Conservation (phyloP, 2,797 vertebrate genomes). For the Crotalus adamanteus region DNA sequence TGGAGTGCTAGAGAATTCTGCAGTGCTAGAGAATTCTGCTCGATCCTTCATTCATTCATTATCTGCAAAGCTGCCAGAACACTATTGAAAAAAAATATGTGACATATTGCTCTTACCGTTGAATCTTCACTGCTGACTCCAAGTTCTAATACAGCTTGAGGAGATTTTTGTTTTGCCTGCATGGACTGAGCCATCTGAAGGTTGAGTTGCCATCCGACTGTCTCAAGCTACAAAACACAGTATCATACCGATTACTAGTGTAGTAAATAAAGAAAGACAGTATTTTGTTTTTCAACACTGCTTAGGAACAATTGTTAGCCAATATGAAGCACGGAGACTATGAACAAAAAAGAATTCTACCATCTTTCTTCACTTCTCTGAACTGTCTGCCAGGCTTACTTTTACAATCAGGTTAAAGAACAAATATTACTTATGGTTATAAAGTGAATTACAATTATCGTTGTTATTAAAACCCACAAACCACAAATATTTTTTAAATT, state of each 20-base stretch:
- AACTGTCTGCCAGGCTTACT: conserved; percentile 12
- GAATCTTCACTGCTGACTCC: conserved; percentile 83
- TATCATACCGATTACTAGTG: conserved; percentile 25
- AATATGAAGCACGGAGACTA: neutral
- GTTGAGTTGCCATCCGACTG: conserved; percentile 91
- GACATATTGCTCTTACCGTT: conserved; percentile 73
- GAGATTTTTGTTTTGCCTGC: conserved; percentile 86
- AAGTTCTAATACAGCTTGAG: conserved; percentile 86
- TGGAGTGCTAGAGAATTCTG: neutral
- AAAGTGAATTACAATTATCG: neutral
- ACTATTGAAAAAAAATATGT: neutral
- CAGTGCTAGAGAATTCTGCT: neutral
- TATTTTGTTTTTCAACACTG: conserved; percentile 15
- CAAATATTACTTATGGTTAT: conserved; percentile 8
- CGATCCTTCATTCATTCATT: neutral
- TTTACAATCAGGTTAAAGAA: conserved; percentile 34
- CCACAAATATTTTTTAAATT: neutral
- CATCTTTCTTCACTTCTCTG: conserved; percentile 14
- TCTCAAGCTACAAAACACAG: conserved; percentile 84
- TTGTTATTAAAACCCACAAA: neutral
- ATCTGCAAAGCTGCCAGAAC: neutral
- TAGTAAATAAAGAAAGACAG: neutral
- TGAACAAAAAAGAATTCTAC: conserved; percentile 1
- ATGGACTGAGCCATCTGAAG: conserved; percentile 91
- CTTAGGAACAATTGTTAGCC: neutral